Base-by-base conservation (phyloP, 2,113 vertebrate species). In the Menidia beryllina region DNA sequence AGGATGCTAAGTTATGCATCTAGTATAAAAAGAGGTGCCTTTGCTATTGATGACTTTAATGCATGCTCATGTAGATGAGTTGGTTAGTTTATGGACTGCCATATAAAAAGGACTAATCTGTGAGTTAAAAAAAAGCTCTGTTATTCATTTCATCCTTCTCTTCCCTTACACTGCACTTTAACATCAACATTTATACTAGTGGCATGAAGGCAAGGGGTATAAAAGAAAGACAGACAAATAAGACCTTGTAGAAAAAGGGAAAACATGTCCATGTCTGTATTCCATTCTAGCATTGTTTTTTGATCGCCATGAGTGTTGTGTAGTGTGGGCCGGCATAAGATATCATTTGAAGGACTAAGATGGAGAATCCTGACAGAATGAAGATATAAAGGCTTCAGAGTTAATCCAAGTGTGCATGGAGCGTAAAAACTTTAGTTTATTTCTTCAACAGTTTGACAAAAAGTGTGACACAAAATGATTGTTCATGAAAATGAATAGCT, bases 91-190 rank as follows among this genome's bases (percentile, higher is more conserved):
- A 21, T 52, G 12, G 34, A 27, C 30, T 19, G 50, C 48, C 47
- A 77, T 67, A 54, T 79, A 52, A 20, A 79, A n/a, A n/a, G n/a
- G n/a, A n/a, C n/a, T n/a, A 72, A 83, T 75, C 68, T 50, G 60
- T 64, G 49, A n/a, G 14, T 71, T 53, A 19, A 69, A 79, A 70
- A 73, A 2, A 26, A 10, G 2, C 50, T 2, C 2, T 56, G 50
- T 39, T 26, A 71, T 60, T 71, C 50, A 19, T 57, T 57, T 30
- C 60, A 50, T 59, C 34, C 15, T 61, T 75, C 72, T 81, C 79
- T 84, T 73, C 55, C 39, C 52, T 56, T 49, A 80, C 63, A 81
- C 65, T 75, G 54, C 71, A 60, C 30, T 61, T 45, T 53, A 69
- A 79, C 60, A 69, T 50, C 63, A 77, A 64, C 66, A 74, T 62